Evolutionary conservation across 2,888 invertebrate genomes (phyloP), one percentile per base, ranked within the genome.

Genomic region (Microctonus brassicae): DNA sequence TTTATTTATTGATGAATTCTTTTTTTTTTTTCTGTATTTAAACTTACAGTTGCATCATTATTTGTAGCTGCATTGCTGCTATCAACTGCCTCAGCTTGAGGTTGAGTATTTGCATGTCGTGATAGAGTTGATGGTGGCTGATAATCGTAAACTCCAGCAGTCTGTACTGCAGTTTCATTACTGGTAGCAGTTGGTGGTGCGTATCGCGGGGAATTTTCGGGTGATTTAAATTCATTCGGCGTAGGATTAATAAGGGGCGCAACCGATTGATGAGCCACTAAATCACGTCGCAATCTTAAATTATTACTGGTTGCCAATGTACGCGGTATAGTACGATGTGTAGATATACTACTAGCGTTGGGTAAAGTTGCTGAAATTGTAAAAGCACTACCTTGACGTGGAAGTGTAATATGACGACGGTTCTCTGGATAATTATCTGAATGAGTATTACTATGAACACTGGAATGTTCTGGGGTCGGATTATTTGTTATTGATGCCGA

Each of bases 251-350:
- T 80, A 22, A 84, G 76, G 13, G 87, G 84, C 64, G 81, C 80
- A 17, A 81, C 77, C 11, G 82, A 76, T 60, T 81, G 82, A 77
- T 86, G 85, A n/a, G 76, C 79, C 57, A 80, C 76, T 33, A 84
- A 82, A 26, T 87, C 87, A 66, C 81, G 79, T 67, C 84, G 79
- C 29, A 87, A 71, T 68, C 84, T 80, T 26, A 82, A 75, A 72
- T 83, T 84, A 4, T 81, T 81, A 42, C 82, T 83, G 3, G 86
- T 84, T 1, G 88, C 87, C 53, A 87, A 76, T 69, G 86, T 88
- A 70, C 91, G 89, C 20, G 91, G 89, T 79, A 91, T 91, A 33
- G 91, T 88, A 52, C 91, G 90, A 87, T 88, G 91, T 80, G 79
- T 88, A 82, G 78, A 88, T 80, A 87, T 85, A 39, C 57, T 24